Conservation (phyloP, 1,140 invertebrate genomes). For the Frieseomelitta varia region DNA sequence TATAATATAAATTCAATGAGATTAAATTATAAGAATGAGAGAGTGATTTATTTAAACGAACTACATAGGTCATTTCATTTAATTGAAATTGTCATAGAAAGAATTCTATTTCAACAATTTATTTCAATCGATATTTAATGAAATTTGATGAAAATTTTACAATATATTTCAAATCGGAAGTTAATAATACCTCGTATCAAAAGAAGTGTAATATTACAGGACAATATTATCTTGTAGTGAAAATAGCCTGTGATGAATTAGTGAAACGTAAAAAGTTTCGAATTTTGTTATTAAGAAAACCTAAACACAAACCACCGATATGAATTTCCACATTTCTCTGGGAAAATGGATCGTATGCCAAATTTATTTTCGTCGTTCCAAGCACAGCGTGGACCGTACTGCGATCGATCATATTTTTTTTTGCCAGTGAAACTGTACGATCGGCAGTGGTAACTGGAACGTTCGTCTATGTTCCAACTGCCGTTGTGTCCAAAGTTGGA, state of each 20-base stretch:
- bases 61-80: background rate
- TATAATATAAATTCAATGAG: background rate
- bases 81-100: background rate
- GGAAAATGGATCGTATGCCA: constrained; percentile 41
- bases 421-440: constrained; percentile 37
- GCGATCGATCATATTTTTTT: constrained; percentile 49
- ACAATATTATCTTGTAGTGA: too few species aligned
- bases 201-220: too few species aligned
- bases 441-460: constrained; percentile 50
- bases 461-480: constrained; percentile 39
- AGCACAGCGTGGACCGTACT: constrained; percentile 7
- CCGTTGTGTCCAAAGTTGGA: constrained; percentile 53
- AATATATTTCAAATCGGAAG: background rate
- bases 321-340: constrained; percentile 23
- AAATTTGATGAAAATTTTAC: background rate
- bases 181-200: background rate
- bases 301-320: constrained; percentile 5
- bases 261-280: background rate
- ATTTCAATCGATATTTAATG: background rate
- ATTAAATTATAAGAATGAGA: background rate
- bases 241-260: background rate
- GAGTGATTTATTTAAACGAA: background rate
- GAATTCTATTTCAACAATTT: background rate
- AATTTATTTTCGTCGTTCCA: constrained; percentile 50
- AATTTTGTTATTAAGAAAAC: constrained; percentile 31